Evolutionary conservation across 2,797 vertebrate genomes (phyloP), one percentile per base, ranked within the genome.

Genomic region (Propithecus deckenii): DNA sequence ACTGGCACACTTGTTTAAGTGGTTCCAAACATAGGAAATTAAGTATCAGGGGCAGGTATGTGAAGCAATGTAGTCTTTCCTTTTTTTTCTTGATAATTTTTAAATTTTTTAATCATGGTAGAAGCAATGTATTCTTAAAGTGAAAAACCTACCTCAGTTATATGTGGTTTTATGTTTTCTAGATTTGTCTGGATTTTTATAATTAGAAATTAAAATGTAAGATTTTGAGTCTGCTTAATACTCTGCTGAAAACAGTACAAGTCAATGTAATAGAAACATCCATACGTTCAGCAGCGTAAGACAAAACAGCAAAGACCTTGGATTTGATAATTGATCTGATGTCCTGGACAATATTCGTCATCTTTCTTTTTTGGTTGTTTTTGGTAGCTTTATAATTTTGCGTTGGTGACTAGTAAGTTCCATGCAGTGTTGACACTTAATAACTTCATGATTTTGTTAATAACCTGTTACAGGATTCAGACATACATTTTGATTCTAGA

Each of bases 71-170:
- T 78, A 30, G 23, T 48, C 48, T 30, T n/a, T n/a, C 23, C 69
- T 85, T 41, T 69, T 46, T 79, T 81, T 88, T 75, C 80, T 46
- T 63, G 61, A 28, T 52, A 92, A 81, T 59, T 81, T 43, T 41
- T 30, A 89, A 76, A 81, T 20, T 71, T 76, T 79, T 80, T 35
- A 95, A 67, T 94, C 92, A 57, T 78, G 41, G 32, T 91, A 91
- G 89, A 97, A 91, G 50, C 80, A 76, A 8, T 93, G 15, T 71
- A 23, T 93, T 87, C 38, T 65, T 95, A 80, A 92, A 87, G 67
- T 85, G 43, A 46, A 91, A 93, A 97, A 89, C 15, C 86, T 91
- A 81, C 86, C 85, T 98, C 90, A 57, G 1, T 90, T 97, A 35
- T 30, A 89, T 25, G 67, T 92, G 25, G 7, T 75, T 75, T 96